These are phyloP conservation scores for Ctenomys sociabilis DNA, from an alignment of 2,113 vertebrate genomes.

Conservation along the genomic window DNA sequence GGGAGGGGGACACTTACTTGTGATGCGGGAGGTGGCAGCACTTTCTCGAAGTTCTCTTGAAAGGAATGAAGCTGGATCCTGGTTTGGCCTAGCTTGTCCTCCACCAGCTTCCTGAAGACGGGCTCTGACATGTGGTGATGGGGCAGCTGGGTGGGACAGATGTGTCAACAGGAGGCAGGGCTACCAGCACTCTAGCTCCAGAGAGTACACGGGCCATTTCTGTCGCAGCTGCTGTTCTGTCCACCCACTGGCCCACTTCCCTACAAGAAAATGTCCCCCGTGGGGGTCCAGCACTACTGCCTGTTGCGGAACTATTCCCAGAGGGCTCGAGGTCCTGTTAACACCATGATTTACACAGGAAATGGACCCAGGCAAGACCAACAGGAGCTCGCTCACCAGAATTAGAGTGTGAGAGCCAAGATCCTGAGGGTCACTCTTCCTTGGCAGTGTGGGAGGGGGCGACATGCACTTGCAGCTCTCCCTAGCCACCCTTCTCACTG, in stretches of 20 bases:
- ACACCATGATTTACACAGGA: background rate
- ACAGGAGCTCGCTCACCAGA: background rate
- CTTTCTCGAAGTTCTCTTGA: slow-evolving; percentile 87
- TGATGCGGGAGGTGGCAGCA: slow-evolving; percentile 84
- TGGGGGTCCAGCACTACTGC: rapidly evolving
- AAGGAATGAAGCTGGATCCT: slow-evolving; percentile 85
- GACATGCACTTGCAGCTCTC: background rate
- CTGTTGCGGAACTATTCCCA: background rate
- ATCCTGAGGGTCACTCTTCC: background rate
- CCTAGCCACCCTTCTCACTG: background rate
- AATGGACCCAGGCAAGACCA: background rate
- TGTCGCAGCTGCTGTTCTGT: background rate
- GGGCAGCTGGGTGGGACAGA: slow-evolving; percentile 88
- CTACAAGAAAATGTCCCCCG: background rate
- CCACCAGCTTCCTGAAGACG: slow-evolving; percentile 92
- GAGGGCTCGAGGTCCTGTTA: background rate
- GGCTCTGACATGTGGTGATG: slow-evolving; percentile 85
- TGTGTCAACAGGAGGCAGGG: background rate
- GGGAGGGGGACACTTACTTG: slow-evolving; percentile 86
- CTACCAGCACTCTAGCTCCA: background rate
- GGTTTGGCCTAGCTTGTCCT: slow-evolving; percentile 83
- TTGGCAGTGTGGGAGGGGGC: background rate
- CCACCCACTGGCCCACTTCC: background rate
- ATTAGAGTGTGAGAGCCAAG: background rate
- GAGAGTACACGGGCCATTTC: background rate